phyloP scores from a whole-genome alignment of 2,888 invertebrate species.

The Lycaena phlaeas region DNA sequence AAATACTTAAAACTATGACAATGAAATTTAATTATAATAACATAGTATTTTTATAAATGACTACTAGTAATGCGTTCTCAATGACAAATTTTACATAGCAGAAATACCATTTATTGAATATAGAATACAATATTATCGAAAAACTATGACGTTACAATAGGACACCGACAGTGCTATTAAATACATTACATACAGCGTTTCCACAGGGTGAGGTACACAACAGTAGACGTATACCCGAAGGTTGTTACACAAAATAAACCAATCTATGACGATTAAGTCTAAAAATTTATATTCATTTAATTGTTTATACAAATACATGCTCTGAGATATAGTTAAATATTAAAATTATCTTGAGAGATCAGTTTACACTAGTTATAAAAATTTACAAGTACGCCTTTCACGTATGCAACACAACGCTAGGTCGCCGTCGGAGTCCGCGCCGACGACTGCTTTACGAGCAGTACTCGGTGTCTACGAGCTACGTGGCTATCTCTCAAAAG shows the following conservation, averaged over 20 bases:
- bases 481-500: constrained; percentile 33
- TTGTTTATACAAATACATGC: constrained; percentile 64
- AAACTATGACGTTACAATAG: constrained; percentile 66
- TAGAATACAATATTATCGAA: constrained; percentile 71
- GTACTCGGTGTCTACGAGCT: constrained; percentile 21
- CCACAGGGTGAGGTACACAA: constrained; percentile 45
- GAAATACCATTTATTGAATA: constrained; percentile 70
- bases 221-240: constrained; percentile 46
- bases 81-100: constrained; percentile 68
- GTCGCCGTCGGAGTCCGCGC: neutral
- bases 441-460: neutral
- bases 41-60: constrained; percentile 56
- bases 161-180: constrained; percentile 64
- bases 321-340: constrained; percentile 61
- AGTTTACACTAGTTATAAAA: constrained; percentile 70
- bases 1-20: constrained; percentile 70
- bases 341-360: constrained; percentile 71
- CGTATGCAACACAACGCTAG: constrained; percentile 33
- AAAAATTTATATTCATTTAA: constrained; percentile 61
- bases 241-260: constrained; percentile 49
- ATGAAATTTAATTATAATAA: constrained; percentile 63
- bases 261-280: constrained; percentile 53
- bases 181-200: constrained; percentile 55
- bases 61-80: constrained; percentile 66
- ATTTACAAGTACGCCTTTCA: constrained; percentile 63